Evolutionary conservation across 1,140 invertebrate species (phyloP).

Genomic region (Drosophila tani): DNA sequence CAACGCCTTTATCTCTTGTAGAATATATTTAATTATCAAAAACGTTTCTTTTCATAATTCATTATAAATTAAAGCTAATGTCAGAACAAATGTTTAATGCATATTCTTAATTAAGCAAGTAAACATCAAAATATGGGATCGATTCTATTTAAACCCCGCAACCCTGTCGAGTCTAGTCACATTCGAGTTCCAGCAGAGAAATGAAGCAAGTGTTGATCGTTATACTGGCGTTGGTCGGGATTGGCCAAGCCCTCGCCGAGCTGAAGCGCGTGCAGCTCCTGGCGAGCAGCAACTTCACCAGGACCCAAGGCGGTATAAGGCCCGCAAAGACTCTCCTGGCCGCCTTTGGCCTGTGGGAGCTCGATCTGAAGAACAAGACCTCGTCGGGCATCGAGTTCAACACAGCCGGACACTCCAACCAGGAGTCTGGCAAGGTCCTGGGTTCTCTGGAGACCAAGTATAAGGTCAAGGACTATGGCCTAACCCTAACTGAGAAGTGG

Average conservation of each 20-base stretch:
- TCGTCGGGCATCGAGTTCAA: conserved; percentile 96
- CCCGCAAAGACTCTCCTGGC: conserved; percentile 36
- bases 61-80: neutral
- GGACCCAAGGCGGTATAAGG: conserved; percentile 26
- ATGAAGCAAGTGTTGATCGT: conserved; percentile 19
- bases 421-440: conserved; percentile 95
- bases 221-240: conserved; percentile 8
- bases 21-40: neutral
- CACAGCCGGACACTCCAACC: conserved; percentile 94
- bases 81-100: neutral
- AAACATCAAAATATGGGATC: conserved; percentile 1
- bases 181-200: conserved; percentile 2
- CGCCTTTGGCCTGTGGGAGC: conserved; percentile 94
- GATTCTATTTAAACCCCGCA: conserved; percentile 26
- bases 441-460: conserved; percentile 98
- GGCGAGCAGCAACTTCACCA: conserved; percentile 24
- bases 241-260: conserved; percentile 13
- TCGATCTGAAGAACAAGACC: conserved; percentile 98
- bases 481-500: conserved; percentile 99
- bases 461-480: conserved; percentile 95
- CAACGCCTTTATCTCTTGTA: neutral
- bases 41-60: neutral
- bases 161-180: neutral
- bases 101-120: neutral
- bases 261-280: conserved; percentile 23